Evolutionary conservation across 1,140 invertebrate genomes (phyloP), one percentile per base, ranked within the genome.

Genomic region (Drosophila arizonae): DNA sequence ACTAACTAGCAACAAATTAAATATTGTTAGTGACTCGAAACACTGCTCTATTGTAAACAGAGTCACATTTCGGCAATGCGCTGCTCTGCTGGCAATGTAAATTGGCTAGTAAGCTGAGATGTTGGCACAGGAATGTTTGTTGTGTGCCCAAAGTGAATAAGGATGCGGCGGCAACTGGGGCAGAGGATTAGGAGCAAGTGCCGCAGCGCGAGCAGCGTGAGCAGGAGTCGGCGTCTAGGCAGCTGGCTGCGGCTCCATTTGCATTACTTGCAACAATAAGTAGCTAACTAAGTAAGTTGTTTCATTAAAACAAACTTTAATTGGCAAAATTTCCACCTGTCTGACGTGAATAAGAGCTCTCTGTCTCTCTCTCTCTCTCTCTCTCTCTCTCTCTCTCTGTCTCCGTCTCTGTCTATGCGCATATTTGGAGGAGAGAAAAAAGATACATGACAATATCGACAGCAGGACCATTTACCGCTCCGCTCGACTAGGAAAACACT

Each of bases 271-370:
- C 71, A 79, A 77, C 77, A 79, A 72, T 70, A 73, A 73, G 68
- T 81, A 77, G 75, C 61, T 68, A 81, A 64, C 73, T 79, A 73
- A 81, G 79, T 76, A 72, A 87, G 76, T 81, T 87, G 76, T 81
- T 87, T 81, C 86, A 81, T 87, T 81, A 87, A 86, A 85, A 79
- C 82, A 79, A 87, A 86, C 75, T 86, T 86, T 86, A 86, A 86
- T 86, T 86, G 82, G 81, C 64, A 68, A 80, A 81, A 81, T 70
- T 81, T 72, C 46, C 63, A 52, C 41, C 17, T 50, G 71, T 10
- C 8, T n/a, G 26, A 6, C 21, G 24, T 30, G 43, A 46, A 17
- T 17, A 21, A 2, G 17, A 17, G n/a, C 41, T 6, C 41, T 43
- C 41, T 43, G 13, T 15, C 41, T 43, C 3, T 43, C 39, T 4